Base-by-base conservation (phyloP, 2,797 vertebrate genomes). In the Alosa sapidissima region DNA sequence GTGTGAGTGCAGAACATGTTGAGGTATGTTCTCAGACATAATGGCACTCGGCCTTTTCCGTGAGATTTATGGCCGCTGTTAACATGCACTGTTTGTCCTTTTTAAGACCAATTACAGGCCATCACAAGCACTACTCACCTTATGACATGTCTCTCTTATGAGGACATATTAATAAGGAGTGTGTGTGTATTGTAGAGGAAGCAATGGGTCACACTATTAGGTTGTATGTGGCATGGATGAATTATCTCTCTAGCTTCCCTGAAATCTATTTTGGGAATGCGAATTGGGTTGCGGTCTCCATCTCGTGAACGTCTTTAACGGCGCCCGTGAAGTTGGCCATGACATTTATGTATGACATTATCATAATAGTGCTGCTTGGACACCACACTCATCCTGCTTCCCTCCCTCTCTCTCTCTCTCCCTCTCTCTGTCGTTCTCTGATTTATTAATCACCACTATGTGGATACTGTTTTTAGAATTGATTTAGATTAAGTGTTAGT, bases 261-360 rank as follows among this genome's bases (percentile, higher is more conserved):
- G 33, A 36, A 75, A 45, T 75, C 68, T 45, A 75, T 75, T 75
- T 75, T 41, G 33, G 14, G 68, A 19, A 13, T 2, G 16, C 14
- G 11, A 19, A 3, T 10, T 2, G 60, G 65, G 28, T 72, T 36
- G 65, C 33, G 28, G 0, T 68, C 11, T 68, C 24, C 65, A 33
- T 62, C 60, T 62, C n/a, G 65, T 51, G 51, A 52, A 13, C 36
- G 21, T 41, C 33, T 75, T 75, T 75, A 75, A 14, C 14, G 68
- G 68, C 68, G 33, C 68, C 68, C 14, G 68, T 75, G 68, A 45
- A 75, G 68, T 11, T 75, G 68, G 13, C 68, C 68, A 14, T 75
- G 68, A 75, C 68, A 45, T 75, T 75, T 75, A 75, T 75, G 33
- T 41, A 13, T 75, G 68, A 14, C 33, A 75, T 75, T 75, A 75